These are phyloP conservation scores for Valencia hispanica DNA, from an alignment of 2,797 vertebrate genomes.

Conservation along the genomic window DNA sequence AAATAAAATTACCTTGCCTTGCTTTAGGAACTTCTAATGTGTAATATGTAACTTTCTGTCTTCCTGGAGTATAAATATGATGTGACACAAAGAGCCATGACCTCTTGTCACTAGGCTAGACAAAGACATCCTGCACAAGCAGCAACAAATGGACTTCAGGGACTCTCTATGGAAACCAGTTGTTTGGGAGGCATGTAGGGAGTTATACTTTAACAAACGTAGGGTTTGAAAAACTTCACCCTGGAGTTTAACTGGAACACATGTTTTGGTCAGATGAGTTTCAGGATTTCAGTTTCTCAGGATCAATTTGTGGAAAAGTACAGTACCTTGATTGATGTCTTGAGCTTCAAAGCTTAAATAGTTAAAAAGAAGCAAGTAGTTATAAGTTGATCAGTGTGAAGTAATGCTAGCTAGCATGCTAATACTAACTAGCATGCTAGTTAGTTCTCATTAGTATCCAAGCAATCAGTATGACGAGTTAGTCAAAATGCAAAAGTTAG, in stretches of 20 bases:
- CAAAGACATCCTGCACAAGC: not conserved
- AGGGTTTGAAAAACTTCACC: not conserved
- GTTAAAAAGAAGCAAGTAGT: no score
- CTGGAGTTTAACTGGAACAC: not conserved
- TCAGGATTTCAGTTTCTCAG: no score
- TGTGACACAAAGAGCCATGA: not conserved
- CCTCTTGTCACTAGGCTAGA: not conserved
- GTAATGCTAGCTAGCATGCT: no score
- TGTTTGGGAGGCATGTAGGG: not conserved
- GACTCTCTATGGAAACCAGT: not conserved
- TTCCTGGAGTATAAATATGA: not conserved
- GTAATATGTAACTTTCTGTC: not conserved
- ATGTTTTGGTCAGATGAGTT: not conserved
- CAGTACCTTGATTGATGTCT: no score
- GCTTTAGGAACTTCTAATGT: not conserved
- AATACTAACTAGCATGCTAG: no score
- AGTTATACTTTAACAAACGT: not conserved
- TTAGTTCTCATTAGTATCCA: no score
- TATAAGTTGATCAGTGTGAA: no score
- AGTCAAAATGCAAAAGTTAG: no score
- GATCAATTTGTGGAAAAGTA: not conserved
- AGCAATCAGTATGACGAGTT: no score
- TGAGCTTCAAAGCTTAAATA: no score
- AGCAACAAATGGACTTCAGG: not conserved
- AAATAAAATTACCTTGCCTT: no score